Evolutionary conservation across 2,797 vertebrate species (phyloP).

Genomic region (Coendou prehensilis): DNA sequence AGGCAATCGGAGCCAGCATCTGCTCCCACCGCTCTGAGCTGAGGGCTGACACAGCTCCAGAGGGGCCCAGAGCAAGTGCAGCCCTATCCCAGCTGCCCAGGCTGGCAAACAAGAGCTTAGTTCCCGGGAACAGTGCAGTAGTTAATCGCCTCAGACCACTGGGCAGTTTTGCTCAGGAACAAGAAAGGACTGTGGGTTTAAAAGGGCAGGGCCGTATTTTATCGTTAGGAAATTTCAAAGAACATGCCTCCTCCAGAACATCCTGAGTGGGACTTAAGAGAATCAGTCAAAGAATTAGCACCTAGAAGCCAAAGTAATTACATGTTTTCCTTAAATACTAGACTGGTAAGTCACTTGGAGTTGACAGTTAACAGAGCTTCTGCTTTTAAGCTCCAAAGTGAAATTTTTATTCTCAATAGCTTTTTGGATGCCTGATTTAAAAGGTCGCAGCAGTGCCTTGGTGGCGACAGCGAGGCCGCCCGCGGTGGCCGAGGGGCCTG

Average conservation of each 20-base stretch:
- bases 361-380: background rate
- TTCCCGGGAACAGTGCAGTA: background rate
- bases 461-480: background rate
- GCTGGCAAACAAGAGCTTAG: background rate
- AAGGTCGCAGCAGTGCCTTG: background rate
- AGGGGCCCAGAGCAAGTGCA: background rate
- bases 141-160: background rate
- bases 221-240: slow-evolving; percentile 20
- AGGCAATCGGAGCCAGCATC: background rate
- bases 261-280: background rate
- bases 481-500: fast-evolving
- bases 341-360: background rate
- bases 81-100: fast-evolving
- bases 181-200: slow-evolving; percentile 16
- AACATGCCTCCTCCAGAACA: background rate
- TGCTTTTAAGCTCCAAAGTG: background rate
- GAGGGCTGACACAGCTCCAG: background rate
- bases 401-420: background rate
- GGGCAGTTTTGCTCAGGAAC: background rate
- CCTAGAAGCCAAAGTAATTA: background rate
- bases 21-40: background rate
- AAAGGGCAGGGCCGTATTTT: slow-evolving; percentile 5
- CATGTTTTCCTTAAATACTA: background rate
- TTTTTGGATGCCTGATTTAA: background rate
- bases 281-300: background rate